Evolutionary conservation across 2,113 vertebrate species (phyloP).

Genomic region (Recurvirostra avosetta): DNA sequence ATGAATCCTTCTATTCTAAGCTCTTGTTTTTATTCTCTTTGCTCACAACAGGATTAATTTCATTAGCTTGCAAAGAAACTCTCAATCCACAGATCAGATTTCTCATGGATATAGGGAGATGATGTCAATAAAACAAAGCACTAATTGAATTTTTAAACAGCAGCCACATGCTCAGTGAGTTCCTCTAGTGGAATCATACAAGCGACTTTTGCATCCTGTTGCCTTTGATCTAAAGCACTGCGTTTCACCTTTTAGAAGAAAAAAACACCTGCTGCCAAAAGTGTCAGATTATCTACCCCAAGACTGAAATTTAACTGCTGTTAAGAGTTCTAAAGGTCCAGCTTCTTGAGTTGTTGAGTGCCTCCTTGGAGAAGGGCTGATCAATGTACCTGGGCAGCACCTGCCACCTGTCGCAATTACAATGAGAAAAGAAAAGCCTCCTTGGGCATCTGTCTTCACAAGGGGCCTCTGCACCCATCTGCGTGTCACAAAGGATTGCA

Average conservation of each 20-base stretch:
- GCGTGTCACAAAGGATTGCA: accelerated
- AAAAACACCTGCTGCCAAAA: not conserved
- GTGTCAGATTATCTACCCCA: not conserved
- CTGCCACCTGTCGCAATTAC: not conserved
- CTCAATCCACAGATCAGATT: slow-evolving; percentile 15
- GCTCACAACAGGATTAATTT: slow-evolving; percentile 17
- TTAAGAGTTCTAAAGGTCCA: not conserved
- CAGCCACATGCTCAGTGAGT: not conserved
- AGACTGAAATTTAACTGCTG: not conserved
- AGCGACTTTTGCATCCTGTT: not conserved
- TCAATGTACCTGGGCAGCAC: not conserved
- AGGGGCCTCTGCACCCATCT: not conserved
- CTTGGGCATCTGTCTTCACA: not conserved
- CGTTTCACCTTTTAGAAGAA: not conserved
- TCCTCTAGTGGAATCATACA: not conserved
- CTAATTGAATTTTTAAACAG: slow-evolving; percentile 7
- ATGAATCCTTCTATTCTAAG: not conserved
- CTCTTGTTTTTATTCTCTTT: slow-evolving; percentile 15
- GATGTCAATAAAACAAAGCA: not conserved
- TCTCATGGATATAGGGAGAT: not conserved
- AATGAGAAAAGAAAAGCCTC: not conserved
- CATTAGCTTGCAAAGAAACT: slow-evolving; percentile 12
- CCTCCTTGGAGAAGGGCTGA: not conserved
- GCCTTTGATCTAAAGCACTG: not conserved
- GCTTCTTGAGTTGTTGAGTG: not conserved